Base-by-base conservation (phyloP, 2,797 vertebrate species). In the Loris lydekkerianus region DNA sequence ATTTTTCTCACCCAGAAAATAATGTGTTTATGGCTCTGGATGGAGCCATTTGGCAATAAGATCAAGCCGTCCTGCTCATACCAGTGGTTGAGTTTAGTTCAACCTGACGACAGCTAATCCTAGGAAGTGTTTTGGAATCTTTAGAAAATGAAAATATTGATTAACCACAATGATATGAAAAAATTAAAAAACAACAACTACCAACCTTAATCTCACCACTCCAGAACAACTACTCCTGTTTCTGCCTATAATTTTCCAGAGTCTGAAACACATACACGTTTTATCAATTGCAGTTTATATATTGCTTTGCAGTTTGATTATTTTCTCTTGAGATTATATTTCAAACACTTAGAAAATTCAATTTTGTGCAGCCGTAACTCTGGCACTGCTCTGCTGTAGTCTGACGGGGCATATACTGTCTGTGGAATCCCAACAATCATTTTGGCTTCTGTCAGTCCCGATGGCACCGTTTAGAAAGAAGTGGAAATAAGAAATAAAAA, bases 401-500 rank as follows among this genome's bases (percentile, higher is more conserved):
- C 75, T 83, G 65, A 96, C 95, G 77, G 95, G 81, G 31, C 85
- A 63, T 95, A 97, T 82, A 77, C 23, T 86, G 86, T 84, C 63
- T 67, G 49, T 83, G 40, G 76, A 96, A 85, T 72, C 56, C n/a
- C 60, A 76, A 29, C 67, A 85, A 95, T 95, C 83, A 87, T 91
- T 53, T 75, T 53, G 63, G 21, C 93, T 83, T 80, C 93, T 65
- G 80, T 94, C 91, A 94, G 81, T 95, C 95, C 96, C 95, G 60
- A 49, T 88, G 81, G 85, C 83, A 94, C 81, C 82, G 49, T 96
- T 97, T 95, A 96, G 93, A 65, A 91, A 95, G 58, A 93, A 95
- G 73, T 82, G 13, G 58, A 92, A 77, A 60, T 53, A 93, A 67
- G 93, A 94, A 61, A 92, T 91, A 95, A 89, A 93, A 95, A 90